Evolutionary conservation across 1,140 invertebrate species (phyloP).

Genomic region (Pseudomyrmex dendroicus): DNA sequence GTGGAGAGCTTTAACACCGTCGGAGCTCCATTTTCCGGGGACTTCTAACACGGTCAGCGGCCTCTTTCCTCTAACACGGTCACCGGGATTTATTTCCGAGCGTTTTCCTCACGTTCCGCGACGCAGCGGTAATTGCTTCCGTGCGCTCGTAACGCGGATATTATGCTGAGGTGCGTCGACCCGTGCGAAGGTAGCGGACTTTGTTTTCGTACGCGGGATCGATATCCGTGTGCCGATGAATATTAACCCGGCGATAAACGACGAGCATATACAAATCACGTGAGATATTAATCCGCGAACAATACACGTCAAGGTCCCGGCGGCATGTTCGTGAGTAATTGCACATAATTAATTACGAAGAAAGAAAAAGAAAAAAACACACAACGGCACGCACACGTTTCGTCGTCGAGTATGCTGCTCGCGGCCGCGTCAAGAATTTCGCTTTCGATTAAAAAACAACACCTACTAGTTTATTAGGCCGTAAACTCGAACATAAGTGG

Average conservation of each 20-base stretch:
- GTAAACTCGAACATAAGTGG: constrained; percentile 14
- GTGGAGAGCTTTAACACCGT: neutral
- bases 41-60: constrained; percentile 21
- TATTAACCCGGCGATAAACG: neutral
- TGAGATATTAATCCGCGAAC: neutral
- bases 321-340: neutral
- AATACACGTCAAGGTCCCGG: neutral
- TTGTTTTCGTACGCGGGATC: constrained; percentile 32
- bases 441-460: constrained; percentile 33
- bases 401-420: constrained; percentile 24
- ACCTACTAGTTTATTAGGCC: constrained; percentile 16
- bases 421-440: neutral
- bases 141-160: constrained; percentile 30
- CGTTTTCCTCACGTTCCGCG: constrained; percentile 21
- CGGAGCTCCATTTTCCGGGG: neutral
- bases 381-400: constrained; percentile 28
- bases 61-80: constrained; percentile 35
- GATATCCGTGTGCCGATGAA: constrained; percentile 21
- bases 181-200: constrained; percentile 9
- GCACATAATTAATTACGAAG: neutral
- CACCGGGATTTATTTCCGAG: constrained; percentile 38
- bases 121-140: constrained; percentile 37
- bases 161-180: constrained; percentile 46
- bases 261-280: neutral
- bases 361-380: neutral